Conservation (phyloP, 53 echinoderm and acorn worm species). For the Actinopyga echinites region DNA sequence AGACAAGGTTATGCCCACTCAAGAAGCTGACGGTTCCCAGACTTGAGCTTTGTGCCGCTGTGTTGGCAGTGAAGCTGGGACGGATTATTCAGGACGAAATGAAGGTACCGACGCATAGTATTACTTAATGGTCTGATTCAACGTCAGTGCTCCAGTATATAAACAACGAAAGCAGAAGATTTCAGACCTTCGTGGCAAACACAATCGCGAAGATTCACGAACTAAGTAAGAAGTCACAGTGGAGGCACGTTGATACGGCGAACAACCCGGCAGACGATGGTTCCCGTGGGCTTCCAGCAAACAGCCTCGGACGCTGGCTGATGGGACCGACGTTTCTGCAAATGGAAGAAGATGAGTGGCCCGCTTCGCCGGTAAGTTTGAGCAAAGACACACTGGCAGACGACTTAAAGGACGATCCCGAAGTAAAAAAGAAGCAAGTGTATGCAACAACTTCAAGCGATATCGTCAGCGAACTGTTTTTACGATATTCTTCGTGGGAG, state of each 20-base stretch:
- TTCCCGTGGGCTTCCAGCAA: constrained; percentile 44
- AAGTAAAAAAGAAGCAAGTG: constrained; percentile 42
- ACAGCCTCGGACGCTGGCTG: constrained; percentile 40
- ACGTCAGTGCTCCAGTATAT: constrained; percentile 55
- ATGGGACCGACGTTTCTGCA: constrained; percentile 44
- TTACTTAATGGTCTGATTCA: constrained; percentile 57
- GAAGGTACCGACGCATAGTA: constrained; percentile 11
- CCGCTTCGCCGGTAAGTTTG: not conserved
- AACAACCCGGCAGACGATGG: constrained; percentile 60
- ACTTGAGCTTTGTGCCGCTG: constrained; percentile 43
- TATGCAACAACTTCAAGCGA: constrained; percentile 1
- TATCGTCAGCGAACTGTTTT: constrained; percentile 21
- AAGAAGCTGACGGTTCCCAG: constrained; percentile 47
- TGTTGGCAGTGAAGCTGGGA: constrained; percentile 49
- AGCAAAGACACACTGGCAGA: not conserved
- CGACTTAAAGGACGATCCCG: constrained; percentile 37
- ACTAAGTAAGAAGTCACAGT: constrained; percentile 34
- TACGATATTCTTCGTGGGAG: constrained; percentile 55
- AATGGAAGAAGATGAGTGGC: constrained; percentile 45
- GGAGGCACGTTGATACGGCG: constrained; percentile 52
- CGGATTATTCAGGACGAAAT: constrained; percentile 45
- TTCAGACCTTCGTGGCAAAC: constrained; percentile 63
- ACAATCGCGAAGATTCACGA: constrained; percentile 54
- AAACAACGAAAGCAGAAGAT: constrained; percentile 56
- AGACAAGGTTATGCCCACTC: constrained; percentile 44